Percentiles rank a stretch among this genome's conserved stretches.
Evolutionary conservation across 1,140 invertebrate genomes (phyloP).

Genomic region (Ctenoplectra terminalis): DNA sequence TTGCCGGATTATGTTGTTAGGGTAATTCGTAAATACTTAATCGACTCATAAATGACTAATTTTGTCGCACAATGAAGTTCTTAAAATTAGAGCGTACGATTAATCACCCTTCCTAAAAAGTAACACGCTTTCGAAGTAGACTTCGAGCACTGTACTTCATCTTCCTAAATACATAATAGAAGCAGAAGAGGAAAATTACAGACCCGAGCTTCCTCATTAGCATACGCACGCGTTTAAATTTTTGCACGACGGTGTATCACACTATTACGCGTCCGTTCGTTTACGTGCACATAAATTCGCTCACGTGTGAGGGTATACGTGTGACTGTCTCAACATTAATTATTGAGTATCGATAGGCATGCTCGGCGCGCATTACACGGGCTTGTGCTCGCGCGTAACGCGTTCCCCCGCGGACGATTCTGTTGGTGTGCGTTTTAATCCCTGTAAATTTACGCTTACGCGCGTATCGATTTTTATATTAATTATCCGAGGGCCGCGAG

Average conservation of each 20-base stretch:
- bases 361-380: background rate
- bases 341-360: slow-evolving; percentile 31
- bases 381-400: background rate
- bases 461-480: slow-evolving; percentile 35
- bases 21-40: too few species aligned
- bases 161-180: background rate
- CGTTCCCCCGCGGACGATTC: slow-evolving; percentile 13
- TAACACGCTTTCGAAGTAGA: background rate
- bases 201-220: background rate
- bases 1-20: too few species aligned
- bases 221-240: background rate
- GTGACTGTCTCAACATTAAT: slow-evolving; percentile 23
- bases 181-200: background rate
- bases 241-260: background rate
- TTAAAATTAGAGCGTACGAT: too few species aligned
- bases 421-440: background rate
- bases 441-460: slow-evolving; percentile 13
- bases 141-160: background rate
- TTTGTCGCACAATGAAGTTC: too few species aligned
- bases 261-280: background rate
- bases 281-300: background rate
- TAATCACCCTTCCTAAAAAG: too few species aligned
- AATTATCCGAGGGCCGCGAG: slow-evolving; percentile 24
- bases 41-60: too few species aligned
- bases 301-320: background rate